Evolutionary conservation across 2,888 invertebrate genomes (phyloP), one percentile per base, ranked within the genome.

Genomic region (Dryadula phaetusa): DNA sequence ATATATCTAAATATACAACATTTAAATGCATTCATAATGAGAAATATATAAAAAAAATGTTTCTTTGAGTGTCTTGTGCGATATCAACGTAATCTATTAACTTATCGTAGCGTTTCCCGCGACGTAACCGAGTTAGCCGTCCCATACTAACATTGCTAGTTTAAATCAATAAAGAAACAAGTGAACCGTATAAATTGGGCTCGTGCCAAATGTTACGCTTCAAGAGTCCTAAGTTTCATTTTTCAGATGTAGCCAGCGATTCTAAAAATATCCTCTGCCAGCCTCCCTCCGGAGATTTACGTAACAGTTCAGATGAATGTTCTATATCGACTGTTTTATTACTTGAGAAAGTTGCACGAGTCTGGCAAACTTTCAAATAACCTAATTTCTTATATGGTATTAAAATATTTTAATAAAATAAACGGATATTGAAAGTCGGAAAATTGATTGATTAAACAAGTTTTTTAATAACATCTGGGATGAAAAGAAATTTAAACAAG

Each of bases 81-180:
- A 52, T 8, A 49, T 22, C 25, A n/a, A n/a, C n/a, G n/a, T 28
- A 6, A 40, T 18, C 18, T 60, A 28, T 22, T n/a, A 28, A 25
- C 10, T 18, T 16, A 58, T 2, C 7, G 8, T 44, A 20, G 18
- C 44, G 42, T 18, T 46, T 22, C 12, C 18, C 28, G 37, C 14
- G 47, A 49, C 32, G 18, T 22, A 42, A 32, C n/a, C 34, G 49
- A 65, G 58, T 60, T 52, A 52, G 12, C 10, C 32, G 49, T 52
- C 44, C 34, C 34, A 44, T 47, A 54, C 54, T 47, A 56, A 54
- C 54, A 32, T 47, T 52, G 18, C 54, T 28, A 60, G 42, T 62
- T 68, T 67, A 66, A 72, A 72, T 72, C 72, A 70, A 72, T 72
- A 70, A 60, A 66, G 67, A 62, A 62, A 52, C 64, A 62, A 62